Percentiles rank a stretch among this genome's conserved stretches.
Conservation (phyloP, 2,888 invertebrate genomes). For the Gerosis bhagava region DNA sequence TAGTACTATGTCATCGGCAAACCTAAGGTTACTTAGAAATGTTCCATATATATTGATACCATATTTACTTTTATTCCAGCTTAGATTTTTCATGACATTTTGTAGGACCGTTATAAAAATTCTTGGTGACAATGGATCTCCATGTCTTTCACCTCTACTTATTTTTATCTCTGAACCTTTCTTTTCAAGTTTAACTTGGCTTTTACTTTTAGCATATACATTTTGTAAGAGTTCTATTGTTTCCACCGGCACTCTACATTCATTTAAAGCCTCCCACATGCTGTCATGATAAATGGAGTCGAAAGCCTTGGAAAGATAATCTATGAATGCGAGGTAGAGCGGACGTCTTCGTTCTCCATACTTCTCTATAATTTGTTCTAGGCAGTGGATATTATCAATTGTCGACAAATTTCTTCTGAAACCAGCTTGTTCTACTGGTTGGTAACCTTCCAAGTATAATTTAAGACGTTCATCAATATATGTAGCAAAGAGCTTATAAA, state of each 20-base stretch:
- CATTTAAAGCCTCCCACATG: neutral
- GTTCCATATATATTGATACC: neutral
- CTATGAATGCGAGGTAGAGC: neutral
- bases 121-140: neutral
- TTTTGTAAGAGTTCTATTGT: neutral
- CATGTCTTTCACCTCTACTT: neutral
- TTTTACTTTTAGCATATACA: neutral
- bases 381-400: neutral
- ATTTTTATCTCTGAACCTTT: neutral
- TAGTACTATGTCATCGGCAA: neutral
- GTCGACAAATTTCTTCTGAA: too few relatives aligned
- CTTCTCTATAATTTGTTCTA: neutral
- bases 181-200: neutral
- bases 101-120: neutral
- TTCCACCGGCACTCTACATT: too few relatives aligned
- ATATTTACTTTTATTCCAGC: neutral
- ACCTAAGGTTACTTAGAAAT: neutral
- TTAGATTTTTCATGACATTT: neutral
- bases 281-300: neutral
- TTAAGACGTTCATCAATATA: neutral
- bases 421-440: neutral
- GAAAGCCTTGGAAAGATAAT: neutral
- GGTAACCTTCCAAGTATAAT: neutral
- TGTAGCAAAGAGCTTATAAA: neutral
- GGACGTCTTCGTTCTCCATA: neutral